Percentiles rank a stretch among this genome's conserved stretches.
phyloP scores from a whole-genome alignment of 2,797 vertebrate genomes.

The Meda fulgida region DNA sequence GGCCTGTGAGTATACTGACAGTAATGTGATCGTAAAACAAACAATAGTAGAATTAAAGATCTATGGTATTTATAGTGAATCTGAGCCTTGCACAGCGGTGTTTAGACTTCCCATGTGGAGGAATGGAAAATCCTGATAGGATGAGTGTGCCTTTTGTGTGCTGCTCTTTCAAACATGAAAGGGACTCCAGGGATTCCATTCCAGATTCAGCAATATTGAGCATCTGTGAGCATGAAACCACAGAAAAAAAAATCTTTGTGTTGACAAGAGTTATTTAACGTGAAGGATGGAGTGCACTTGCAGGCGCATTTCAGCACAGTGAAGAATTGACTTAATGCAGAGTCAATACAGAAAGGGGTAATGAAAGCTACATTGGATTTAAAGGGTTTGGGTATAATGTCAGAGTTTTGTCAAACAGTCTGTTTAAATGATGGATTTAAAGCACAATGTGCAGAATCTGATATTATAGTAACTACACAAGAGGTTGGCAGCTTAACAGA shows the following conservation, averaged over 20 bases:
- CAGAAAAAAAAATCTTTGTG: conserved; percentile 34
- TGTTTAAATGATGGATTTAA: conserved; percentile 18
- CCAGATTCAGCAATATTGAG: conserved; percentile 42
- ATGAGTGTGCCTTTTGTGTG: conserved; percentile 22
- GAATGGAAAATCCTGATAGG: conserved; percentile 34
- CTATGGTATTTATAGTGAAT: conserved; percentile 34
- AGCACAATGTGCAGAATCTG: neutral
- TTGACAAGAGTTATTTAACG: conserved; percentile 37
- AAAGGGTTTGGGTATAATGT: conserved; percentile 11
- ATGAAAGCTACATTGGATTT: conserved; percentile 23
- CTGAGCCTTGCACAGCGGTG: conserved; percentile 6
- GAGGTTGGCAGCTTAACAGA: neutral
- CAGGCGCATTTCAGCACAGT: conserved; percentile 6
- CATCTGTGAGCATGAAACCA: conserved; percentile 29
- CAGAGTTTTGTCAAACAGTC: conserved; percentile 18
- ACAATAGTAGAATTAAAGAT: conserved; percentile 30
- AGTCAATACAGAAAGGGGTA: conserved; percentile 18
- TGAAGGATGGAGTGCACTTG: conserved; percentile 35
- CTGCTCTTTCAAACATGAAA: conserved; percentile 28
- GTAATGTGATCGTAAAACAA: conserved; percentile 54
- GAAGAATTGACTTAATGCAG: conserved; percentile 13
- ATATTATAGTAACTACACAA: conserved; percentile 8
- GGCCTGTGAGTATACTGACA: conserved; percentile 20
- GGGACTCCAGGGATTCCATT: conserved; percentile 13
- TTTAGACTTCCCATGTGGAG: conserved; percentile 37